These are phyloP conservation scores for Aphrophora alni DNA, from an alignment of 2,888 invertebrate genomes.

Conservation along the genomic window DNA sequence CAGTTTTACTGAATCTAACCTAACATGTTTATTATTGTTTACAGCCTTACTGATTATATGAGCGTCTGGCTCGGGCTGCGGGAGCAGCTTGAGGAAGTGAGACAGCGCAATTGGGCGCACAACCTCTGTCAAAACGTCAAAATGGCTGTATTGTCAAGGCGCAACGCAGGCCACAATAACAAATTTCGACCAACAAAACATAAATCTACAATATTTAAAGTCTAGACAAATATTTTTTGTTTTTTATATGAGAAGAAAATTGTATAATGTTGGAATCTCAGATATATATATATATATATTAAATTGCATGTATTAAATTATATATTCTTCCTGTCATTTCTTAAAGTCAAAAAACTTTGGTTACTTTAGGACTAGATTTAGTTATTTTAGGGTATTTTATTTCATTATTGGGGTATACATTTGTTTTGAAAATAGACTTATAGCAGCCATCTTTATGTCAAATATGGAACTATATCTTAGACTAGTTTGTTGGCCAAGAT, in stretches of 20 bases:
- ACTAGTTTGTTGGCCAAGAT: too few relatives aligned
- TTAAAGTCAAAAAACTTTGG: background rate
- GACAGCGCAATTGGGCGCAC: constrained; percentile 31
- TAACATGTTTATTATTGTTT: background rate
- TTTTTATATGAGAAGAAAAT: background rate
- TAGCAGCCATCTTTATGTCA: too few relatives aligned
- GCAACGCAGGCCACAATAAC: background rate
- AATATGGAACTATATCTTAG: too few relatives aligned
- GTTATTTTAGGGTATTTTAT: too few relatives aligned
- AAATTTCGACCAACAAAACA: background rate
- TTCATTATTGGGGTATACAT: too few relatives aligned
- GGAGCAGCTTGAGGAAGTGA: constrained; percentile 38
- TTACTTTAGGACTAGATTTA: background rate
- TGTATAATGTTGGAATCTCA: background rate
- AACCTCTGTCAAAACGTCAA: constrained; percentile 14
- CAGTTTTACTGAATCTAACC: background rate
- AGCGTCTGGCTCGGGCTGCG: constrained; percentile 30
- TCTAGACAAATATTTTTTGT: background rate
- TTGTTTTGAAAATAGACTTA: too few relatives aligned
- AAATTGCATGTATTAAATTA: background rate
- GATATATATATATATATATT: background rate
- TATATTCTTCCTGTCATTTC: background rate
- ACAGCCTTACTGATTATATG: constrained; percentile 36
- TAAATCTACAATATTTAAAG: background rate
- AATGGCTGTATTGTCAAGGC: background rate